Evolutionary conservation across 1,140 invertebrate genomes (phyloP).

Genomic region (Platyscapa corneri): DNA sequence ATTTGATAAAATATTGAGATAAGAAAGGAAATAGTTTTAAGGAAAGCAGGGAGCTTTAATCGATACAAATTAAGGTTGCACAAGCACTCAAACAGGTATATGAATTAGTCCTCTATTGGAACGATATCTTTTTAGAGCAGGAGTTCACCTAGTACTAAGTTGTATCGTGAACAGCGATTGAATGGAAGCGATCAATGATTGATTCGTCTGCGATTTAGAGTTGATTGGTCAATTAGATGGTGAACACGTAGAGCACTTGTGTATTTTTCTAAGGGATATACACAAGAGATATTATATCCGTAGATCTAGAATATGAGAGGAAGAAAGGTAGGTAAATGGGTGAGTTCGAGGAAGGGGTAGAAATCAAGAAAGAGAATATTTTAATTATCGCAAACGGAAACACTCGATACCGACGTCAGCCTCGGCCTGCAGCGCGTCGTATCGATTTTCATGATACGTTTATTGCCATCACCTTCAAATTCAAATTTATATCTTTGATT

Average conservation of each 20-base stretch:
- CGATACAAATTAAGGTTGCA: no score
- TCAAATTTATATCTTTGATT: conserved; percentile 38
- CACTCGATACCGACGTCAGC: conserved; percentile 51
- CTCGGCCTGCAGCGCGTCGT: conserved; percentile 51
- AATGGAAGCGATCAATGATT: conserved; percentile 68
- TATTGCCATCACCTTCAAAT: conserved; percentile 68
- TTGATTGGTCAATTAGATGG: conserved; percentile 74
- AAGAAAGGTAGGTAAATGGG: conserved; percentile 31
- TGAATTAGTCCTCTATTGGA: no score
- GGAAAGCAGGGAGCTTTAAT: no score
- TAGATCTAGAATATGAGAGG: neutral
- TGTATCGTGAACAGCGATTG: conserved; percentile 61
- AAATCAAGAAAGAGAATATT: conserved; percentile 67
- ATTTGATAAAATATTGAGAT: no score
- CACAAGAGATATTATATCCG: conserved; percentile 57
- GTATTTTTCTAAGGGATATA: conserved; percentile 50
- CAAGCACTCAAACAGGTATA: no score
- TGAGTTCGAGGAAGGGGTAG: conserved; percentile 48
- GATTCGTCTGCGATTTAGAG: conserved; percentile 70
- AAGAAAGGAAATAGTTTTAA: no score
- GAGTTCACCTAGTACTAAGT: neutral
- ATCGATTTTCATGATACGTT: conserved; percentile 68
- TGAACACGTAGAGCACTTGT: conserved; percentile 69
- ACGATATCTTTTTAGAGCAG: neutral
- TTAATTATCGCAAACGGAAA: conserved; percentile 71